phyloP scores from a whole-genome alignment of 2,797 vertebrate species.

The Poeciliopsis paucimaculata region DNA sequence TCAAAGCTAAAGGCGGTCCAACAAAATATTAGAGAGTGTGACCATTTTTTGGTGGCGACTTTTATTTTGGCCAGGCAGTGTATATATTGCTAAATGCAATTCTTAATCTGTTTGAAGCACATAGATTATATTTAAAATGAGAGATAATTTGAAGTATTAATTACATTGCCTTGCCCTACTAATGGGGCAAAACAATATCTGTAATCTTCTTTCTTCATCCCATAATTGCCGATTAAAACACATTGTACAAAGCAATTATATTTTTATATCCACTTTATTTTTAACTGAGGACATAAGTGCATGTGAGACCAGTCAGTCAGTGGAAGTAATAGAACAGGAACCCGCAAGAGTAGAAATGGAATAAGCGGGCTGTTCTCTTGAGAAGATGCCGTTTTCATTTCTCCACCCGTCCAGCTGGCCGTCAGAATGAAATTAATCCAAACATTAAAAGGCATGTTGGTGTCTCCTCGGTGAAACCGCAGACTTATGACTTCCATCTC shows the following conservation, averaged over 20 bases:
- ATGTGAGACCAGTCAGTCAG: background rate
- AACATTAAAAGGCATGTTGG: constrained; percentile 67
- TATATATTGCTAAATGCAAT: background rate
- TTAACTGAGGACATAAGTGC: constrained; percentile 25
- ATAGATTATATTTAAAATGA: background rate
- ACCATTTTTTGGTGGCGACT: too few species aligned
- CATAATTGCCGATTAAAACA: background rate
- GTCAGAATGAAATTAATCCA: constrained; percentile 71
- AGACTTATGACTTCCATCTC: constrained; percentile 68
- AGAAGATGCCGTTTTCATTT: constrained; percentile 52
- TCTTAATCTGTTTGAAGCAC: background rate
- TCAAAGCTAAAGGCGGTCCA: too few species aligned
- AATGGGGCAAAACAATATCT: background rate
- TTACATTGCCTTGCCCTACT: background rate
- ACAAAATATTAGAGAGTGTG: too few species aligned
- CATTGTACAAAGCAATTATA: background rate
- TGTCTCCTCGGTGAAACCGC: constrained; percentile 43
- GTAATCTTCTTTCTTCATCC: background rate
- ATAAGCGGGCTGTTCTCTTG: constrained; percentile 31
- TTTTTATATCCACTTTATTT: constrained; percentile 17
- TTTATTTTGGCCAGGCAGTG: too few species aligned
- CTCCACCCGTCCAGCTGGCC: constrained; percentile 50
- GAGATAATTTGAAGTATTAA: too few species aligned
- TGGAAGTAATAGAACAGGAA: constrained; percentile 12
- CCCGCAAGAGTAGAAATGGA: constrained; percentile 27